phyloP scores from a whole-genome alignment of 2,797 vertebrate species.

The Gila robusta region DNA sequence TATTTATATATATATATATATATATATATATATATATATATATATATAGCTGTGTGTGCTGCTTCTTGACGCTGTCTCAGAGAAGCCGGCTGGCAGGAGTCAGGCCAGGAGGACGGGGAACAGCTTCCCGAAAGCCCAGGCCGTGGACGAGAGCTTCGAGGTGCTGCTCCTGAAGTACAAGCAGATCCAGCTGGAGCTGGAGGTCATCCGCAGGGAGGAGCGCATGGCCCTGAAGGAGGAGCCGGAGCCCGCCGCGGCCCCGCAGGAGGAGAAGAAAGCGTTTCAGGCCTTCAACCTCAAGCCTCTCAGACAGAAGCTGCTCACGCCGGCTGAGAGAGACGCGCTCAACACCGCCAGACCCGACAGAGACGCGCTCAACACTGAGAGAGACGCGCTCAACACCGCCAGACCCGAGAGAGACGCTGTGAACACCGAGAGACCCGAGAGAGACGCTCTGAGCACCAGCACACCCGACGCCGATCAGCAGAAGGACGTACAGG shows the following conservation, averaged over 20 bases:
- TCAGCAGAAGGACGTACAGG: too few relatives aligned
- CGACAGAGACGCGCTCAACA: background rate
- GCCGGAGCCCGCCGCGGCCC: slow-evolving; percentile 11
- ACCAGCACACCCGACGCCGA: too few relatives aligned
- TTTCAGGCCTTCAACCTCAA: slow-evolving; percentile 97
- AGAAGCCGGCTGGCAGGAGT: slow-evolving; percentile 83
- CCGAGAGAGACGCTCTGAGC: too few relatives aligned
- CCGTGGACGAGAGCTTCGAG: slow-evolving; percentile 93
- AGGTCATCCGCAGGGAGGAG: slow-evolving; percentile 95
- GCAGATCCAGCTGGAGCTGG: slow-evolving; percentile 96
- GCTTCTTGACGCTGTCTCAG: slow-evolving; percentile 76
- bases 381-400: too few relatives aligned
- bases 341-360: slow-evolving; percentile 77
- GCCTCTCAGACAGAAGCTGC: slow-evolving; percentile 91
- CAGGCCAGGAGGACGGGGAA: slow-evolving; percentile 81
- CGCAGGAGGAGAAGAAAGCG: slow-evolving; percentile 75
- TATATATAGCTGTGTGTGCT: background rate
- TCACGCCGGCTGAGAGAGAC: slow-evolving; percentile 84
- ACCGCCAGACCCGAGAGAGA: too few relatives aligned
- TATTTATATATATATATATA: too few relatives aligned
- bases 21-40: too few relatives aligned
- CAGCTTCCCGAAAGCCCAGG: slow-evolving; percentile 80
- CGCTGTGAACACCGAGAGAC: too few relatives aligned
- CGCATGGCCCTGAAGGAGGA: slow-evolving; percentile 84
- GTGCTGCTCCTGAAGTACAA: slow-evolving; percentile 94